Evolutionary conservation across 2,797 vertebrate species (phyloP), one percentile per base, ranked within the genome.

Genomic region (Melanotaenia maccullochi): DNA sequence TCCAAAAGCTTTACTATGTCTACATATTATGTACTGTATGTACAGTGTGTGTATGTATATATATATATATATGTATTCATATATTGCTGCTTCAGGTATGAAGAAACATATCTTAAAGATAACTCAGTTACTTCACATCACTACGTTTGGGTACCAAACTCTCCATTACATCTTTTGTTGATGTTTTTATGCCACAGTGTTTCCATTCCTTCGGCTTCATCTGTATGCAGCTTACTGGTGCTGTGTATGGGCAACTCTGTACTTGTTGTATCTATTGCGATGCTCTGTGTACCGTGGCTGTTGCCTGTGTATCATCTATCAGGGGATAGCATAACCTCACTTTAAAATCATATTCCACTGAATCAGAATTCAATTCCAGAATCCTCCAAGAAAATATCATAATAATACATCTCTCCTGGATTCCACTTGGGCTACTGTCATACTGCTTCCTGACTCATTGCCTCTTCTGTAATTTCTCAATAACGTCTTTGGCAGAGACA

Each of bases 291-390:
- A 87, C 87, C 79, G 66, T 92, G 87, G 85, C 90, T 91, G 85
- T 83, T 74, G 79, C 77, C 79, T 82, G 87, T 89, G 86, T 89
- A 81, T 90, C 86, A 91, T 89, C 79, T 86, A 90, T 91, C 92
- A 91, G 75, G 78, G 78, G 81, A 89, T 68, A 77, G 81, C 76
- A 85, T 85, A 88, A 85, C 89, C 86, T 90, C 69, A 77, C 88
- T 87, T 90, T 86, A 87, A 90, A 92, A 92, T 89, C 85, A 87
- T 82, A 92, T 90, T 90, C 88, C 70, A 79, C 87, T 91, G 88
- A 92, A 90, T 92, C 89, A 84, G 90, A 90, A 92, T 93, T 92
- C 86, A 91, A 92, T 93, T 92, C 85, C 72, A 73, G 85, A 90
- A 90, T 90, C 82, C 78, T 71, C 81, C 81, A 78, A 66, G 88